Evolutionary conservation across 2,888 invertebrate genomes (phyloP).

Genomic region (Pseudanteris insignis): DNA sequence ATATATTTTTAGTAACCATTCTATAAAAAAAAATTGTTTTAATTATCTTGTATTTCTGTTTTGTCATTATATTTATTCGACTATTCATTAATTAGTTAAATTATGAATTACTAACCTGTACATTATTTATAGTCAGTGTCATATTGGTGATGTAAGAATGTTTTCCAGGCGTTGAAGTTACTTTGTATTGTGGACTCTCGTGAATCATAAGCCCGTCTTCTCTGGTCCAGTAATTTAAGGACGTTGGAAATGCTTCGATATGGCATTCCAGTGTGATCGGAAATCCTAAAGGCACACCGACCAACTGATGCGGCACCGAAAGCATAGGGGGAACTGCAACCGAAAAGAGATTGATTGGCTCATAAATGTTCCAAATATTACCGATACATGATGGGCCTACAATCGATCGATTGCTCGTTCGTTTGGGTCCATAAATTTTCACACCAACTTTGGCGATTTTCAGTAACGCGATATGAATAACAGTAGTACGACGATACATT

Average conservation of each 20-base stretch:
- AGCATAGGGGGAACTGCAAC: constrained; percentile 89
- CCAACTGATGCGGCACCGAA: constrained; percentile 90
- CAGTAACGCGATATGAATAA: too few species aligned
- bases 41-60: too few species aligned
- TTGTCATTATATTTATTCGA: too few species aligned
- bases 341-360: constrained; percentile 56
- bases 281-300: constrained; percentile 84
- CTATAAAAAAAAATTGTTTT: too few species aligned
- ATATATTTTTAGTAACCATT: too few species aligned
- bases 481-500: too few species aligned
- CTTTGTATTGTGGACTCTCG: constrained; percentile 81
- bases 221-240: constrained; percentile 89
- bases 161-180: constrained; percentile 72
- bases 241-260: constrained; percentile 90
- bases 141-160: constrained; percentile 88
- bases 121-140: constrained; percentile 82
- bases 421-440: constrained; percentile 53
- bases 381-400: constrained; percentile 50
- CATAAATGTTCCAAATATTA: constrained; percentile 59
- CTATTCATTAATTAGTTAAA: too few species aligned
- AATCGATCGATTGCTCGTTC: constrained; percentile 50
- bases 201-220: constrained; percentile 91
- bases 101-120: constrained; percentile 64
- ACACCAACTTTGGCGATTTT: too few species aligned
- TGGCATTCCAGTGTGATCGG: constrained; percentile 88